phyloP scores from a whole-genome alignment of 2,797 vertebrate species.

The Myotis myotis region DNA sequence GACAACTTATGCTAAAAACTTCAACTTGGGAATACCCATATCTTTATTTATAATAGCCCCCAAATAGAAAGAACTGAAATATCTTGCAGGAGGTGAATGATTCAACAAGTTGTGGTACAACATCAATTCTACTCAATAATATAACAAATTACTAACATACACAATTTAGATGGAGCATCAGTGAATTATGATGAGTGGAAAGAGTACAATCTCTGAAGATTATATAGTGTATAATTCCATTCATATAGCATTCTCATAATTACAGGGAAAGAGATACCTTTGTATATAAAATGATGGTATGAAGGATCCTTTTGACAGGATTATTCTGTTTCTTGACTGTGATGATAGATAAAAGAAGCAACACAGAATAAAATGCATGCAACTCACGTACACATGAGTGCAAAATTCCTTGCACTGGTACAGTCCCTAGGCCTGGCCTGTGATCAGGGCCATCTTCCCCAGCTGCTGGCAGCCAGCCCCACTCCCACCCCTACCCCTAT shows the following conservation, averaged over 20 bases:
- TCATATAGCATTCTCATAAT: not conserved
- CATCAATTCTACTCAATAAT: not conserved
- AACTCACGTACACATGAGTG: not conserved
- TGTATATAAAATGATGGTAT: not conserved
- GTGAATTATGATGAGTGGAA: not conserved
- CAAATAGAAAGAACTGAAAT: not conserved
- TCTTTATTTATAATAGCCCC: not conserved
- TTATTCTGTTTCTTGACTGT: not conserved
- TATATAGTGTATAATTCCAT: not conserved
- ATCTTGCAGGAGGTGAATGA: not conserved
- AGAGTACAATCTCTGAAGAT: not conserved
- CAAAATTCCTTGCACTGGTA: too few species aligned
- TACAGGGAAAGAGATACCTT: not conserved
- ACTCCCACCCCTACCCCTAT: too few species aligned
- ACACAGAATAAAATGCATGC: not conserved
- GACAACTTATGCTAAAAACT: not conserved
- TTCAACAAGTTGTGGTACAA: not conserved
- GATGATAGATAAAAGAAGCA: not conserved
- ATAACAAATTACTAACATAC: not conserved
- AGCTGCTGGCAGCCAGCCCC: too few species aligned
- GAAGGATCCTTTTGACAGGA: not conserved
- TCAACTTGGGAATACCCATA: not conserved
- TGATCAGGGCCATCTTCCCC: too few species aligned
- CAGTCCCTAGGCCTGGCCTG: too few species aligned
- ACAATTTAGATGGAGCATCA: not conserved